Evolutionary conservation across 1,140 invertebrate genomes (phyloP), one percentile per base, ranked within the genome.

Genomic region (Drosophila auraria): DNA sequence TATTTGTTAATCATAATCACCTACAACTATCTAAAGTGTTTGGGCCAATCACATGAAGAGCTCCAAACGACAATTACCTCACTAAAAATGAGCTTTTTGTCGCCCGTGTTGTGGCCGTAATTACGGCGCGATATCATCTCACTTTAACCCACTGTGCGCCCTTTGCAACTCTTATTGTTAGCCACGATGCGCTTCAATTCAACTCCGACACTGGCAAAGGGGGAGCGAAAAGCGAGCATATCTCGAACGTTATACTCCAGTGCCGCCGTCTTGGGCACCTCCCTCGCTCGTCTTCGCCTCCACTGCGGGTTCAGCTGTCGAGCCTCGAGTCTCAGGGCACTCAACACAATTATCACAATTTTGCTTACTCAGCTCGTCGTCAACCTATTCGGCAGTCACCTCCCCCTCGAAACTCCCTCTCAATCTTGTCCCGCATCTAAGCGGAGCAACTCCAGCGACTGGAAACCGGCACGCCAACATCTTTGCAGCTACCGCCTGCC

Each of bases 291-390:
- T 33, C 63, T 40, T 20, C 60, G 62, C 49, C 70, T 64, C 59
- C 80, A 61, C 45, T 44, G 59, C 61, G 71, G 75, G 53, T 60
- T 68, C 59, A 50, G 68, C 60, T 50, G 66, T 58, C 45, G 58
- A 62, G 76, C 47, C 61, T 49, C 42, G 36, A 77, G 72, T 53
- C 61, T 15, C 56, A 45, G 17, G 50, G 74, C 84, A 89, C 84
- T 87, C 84, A 89, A 89, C 86, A 87, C 84, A 87, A 87, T 87
- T 87, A 87, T 87, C 84, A 87, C 84, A 90, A 87, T 87, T 89
- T 87, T 87, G 84, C 84, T 87, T 87, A 87, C 84, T 87, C 84
- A 87, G 84, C 84, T 81, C 81, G 86, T 81, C 81, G 86, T 90
- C 86, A 87, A 53, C 71, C 71, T 38, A 74, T 73, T 74, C 69